These are phyloP conservation scores for Oeneis ivallda DNA, from an alignment of 2,888 invertebrate species.

Conservation along the genomic window DNA sequence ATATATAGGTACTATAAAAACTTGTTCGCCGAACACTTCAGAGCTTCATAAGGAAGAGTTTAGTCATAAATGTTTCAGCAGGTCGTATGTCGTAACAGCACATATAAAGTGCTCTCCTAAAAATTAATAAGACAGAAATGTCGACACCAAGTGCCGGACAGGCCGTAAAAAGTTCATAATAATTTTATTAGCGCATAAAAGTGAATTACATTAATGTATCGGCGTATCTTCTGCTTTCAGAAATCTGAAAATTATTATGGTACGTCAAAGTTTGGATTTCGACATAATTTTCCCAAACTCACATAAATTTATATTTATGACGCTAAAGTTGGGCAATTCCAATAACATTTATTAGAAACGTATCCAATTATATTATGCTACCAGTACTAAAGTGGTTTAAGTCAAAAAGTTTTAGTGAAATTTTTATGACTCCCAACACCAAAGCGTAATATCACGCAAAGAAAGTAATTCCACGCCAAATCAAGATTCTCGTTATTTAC, in stretches of 20 bases:
- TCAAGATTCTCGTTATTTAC: constrained; percentile 70
- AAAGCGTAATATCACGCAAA: constrained; percentile 50
- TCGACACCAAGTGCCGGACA: constrained; percentile 53
- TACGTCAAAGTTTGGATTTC: constrained; percentile 10
- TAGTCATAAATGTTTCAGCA: constrained; percentile 23
- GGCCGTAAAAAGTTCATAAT: constrained; percentile 64
- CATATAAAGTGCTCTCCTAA: constrained; percentile 40
- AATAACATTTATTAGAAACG: neutral
- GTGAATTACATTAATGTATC: constrained; percentile 57
- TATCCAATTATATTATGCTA: neutral
- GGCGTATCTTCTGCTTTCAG: constrained; percentile 15
- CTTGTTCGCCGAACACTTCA: neutral
- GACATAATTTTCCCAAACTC: constrained; percentile 2
- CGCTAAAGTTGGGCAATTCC: constrained; percentile 14
- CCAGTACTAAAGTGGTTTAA: neutral
- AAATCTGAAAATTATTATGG: constrained; percentile 18
- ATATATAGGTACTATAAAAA: no score
- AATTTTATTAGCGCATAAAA: constrained; percentile 63
- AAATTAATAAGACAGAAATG: constrained; percentile 58
- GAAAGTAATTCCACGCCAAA: constrained; percentile 60
- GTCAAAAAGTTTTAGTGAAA: constrained; percentile 2
- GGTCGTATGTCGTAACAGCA: constrained; percentile 15
- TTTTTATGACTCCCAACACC: constrained; percentile 38
- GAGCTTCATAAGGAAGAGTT: constrained; percentile 4
- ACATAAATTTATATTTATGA: constrained; percentile 13